A percentile compares a stretch with the other conserved stretches of the same genome.
Conservation (phyloP, 2,888 invertebrate genomes). For the Sarcophaga caerulescens region DNA sequence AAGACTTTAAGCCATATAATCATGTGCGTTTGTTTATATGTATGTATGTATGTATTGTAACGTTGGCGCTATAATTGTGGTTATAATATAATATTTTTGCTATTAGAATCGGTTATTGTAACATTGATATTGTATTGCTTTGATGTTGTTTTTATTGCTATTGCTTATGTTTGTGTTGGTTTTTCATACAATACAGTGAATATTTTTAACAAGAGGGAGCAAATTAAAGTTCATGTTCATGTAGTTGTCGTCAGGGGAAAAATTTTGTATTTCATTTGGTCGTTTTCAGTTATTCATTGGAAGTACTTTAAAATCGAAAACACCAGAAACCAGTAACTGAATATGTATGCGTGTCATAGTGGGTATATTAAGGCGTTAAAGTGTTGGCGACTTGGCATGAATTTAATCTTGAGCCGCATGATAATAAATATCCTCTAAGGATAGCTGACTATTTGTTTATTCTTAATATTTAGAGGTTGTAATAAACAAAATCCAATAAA, state of each 20-base stretch:
- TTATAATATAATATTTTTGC: neutral
- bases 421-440: constrained; percentile 12
- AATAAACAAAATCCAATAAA: constrained; percentile 11
- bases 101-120: no score
- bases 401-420: constrained; percentile 6
- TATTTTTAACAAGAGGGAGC: constrained; percentile 28
- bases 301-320: constrained; percentile 37
- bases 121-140: no score
- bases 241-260: constrained; percentile 67
- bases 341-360: neutral
- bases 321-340: constrained; percentile 29
- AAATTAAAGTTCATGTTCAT: constrained; percentile 61
- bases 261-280: constrained; percentile 68
- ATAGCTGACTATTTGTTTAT: constrained; percentile 21
- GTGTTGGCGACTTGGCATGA: constrained; percentile 18
- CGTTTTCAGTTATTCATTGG: constrained; percentile 68
- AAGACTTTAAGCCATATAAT: neutral
- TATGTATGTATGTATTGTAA: constrained; percentile 16
- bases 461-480: constrained; percentile 17
- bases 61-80: constrained; percentile 58
- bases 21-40: neutral
- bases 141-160: neutral
- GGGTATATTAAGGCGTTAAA: constrained; percentile 8
- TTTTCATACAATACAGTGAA: constrained; percentile 34
- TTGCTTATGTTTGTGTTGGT: constrained; percentile 5